Evolutionary conservation across 2,888 invertebrate genomes (phyloP).

Genomic region (Coelinius sp.): DNA sequence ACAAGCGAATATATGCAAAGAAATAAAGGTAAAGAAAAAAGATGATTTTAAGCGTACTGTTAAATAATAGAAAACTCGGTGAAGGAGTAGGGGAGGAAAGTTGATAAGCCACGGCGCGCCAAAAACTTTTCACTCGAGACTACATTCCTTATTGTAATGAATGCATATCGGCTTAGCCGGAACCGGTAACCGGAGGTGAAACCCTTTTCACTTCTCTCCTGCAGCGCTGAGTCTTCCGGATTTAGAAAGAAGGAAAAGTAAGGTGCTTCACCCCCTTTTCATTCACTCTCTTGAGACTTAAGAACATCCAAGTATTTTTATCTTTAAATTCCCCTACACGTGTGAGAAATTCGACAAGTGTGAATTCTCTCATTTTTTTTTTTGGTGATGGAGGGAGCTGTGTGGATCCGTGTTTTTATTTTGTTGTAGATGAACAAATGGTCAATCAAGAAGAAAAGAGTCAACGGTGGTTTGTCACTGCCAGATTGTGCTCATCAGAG

Average conservation of each 20-base stretch:
- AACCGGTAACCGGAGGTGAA: conserved; percentile 57
- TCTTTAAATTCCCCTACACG: conserved; percentile 7
- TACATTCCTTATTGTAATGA: conserved; percentile 70
- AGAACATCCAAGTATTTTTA: conserved; percentile 5
- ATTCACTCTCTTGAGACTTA: conserved; percentile 27
- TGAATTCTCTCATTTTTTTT: no score
- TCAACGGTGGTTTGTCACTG: conserved; percentile 51
- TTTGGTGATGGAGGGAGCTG: no score
- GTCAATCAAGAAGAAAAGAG: conserved; percentile 33
- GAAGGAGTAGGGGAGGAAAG: conserved; percentile 51
- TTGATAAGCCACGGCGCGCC: conserved; percentile 65
- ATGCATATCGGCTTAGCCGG: conserved; percentile 70
- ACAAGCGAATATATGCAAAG: conserved; percentile 34
- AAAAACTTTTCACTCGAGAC: conserved; percentile 61
- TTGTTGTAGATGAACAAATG: background rate
- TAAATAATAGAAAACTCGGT: conserved; percentile 70
- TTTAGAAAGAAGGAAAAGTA: conserved; percentile 43
- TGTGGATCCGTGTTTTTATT: no score
- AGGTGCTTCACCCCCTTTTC: conserved; percentile 29
- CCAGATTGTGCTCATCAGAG: conserved; percentile 64
- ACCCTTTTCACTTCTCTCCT: conserved; percentile 58
- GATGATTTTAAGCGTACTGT: conserved; percentile 58
- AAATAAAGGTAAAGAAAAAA: conserved; percentile 40
- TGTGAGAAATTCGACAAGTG: conserved; percentile 12
- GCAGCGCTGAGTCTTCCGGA: conserved; percentile 54